Evolutionary conservation across 2,888 invertebrate species (phyloP).

Genomic region (Ennomos fuscantarius): DNA sequence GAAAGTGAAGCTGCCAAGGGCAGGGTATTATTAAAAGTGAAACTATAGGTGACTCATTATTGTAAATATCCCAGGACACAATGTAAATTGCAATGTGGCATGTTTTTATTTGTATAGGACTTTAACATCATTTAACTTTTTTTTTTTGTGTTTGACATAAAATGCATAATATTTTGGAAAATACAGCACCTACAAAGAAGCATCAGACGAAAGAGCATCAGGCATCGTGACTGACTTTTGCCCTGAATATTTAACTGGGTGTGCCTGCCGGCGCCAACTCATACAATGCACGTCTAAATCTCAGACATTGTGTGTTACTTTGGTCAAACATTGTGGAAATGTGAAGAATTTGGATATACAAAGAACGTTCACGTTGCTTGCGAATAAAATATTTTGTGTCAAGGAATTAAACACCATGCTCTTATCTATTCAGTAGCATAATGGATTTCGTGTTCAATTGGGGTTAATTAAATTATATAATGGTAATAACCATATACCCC

Average conservation of each 20-base stretch:
- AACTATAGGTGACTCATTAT: constrained; percentile 3
- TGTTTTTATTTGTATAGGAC: too few relatives aligned
- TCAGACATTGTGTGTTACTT: constrained; percentile 43
- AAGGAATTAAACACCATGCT: too few relatives aligned
- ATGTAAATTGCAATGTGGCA: too few relatives aligned
- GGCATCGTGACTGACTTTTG: constrained; percentile 80
- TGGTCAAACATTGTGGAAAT: constrained; percentile 12
- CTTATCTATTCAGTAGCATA: too few relatives aligned
- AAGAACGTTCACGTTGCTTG: too few relatives aligned
- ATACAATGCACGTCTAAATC: constrained; percentile 61
- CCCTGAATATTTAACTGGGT: constrained; percentile 77
- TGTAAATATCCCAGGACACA: too few relatives aligned
- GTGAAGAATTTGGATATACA: constrained; percentile 11
- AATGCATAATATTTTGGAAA: background rate
- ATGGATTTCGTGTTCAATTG: too few relatives aligned
- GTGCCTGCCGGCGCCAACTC: constrained; percentile 64
- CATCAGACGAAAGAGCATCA: constrained; percentile 57
- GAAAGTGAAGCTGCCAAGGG: constrained; percentile 40
- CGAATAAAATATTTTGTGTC: too few relatives aligned
- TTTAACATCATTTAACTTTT: too few relatives aligned
- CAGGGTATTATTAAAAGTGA: constrained; percentile 39
- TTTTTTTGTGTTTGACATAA: too few relatives aligned
- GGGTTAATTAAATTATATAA: too few relatives aligned
- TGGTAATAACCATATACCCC: too few relatives aligned
- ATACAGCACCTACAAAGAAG: constrained; percentile 49